Evolutionary conservation across 2,113 vertebrate species (phyloP), one percentile per base, ranked within the genome.

Genomic region (Bucco capensis): DNA sequence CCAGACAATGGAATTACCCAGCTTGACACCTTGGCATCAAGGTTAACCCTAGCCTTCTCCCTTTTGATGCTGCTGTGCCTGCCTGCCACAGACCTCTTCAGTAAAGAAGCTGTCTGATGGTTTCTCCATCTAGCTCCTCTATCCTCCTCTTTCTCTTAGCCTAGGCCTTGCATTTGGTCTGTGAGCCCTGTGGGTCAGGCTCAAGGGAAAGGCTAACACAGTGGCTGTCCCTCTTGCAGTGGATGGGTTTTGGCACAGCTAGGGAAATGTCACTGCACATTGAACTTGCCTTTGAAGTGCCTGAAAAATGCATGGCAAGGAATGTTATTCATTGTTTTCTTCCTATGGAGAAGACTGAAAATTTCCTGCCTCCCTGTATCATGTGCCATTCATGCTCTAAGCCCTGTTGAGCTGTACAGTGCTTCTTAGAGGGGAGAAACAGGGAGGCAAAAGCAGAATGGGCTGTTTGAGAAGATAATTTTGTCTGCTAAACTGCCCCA

Each of bases 251-350:
- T 73, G 61, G 66, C 64, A 76, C 50, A 64, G 76, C 75, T 70
- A 42, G 60, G 37, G n/a, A 86, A 87, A 85, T 46, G 75, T 64
- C 57, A 78, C 16, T 42, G 76, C 61, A 69, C 58, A 62, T 1
- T 49, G 64, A 89, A 76, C 44, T 86, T 0, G 2, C 56, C 69
- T 94, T 72, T 88, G 58, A 92, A 89, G 75, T 74, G 60, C 50
- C 44, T 77, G 71, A 92, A 82, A 91, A 88, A 91, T 54, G 57
- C 69, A 30, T n/a, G n/a, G 30, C 5, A 4, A 79, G 67, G 91
- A 95, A 88, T 85, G 87, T 72, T 83, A 80, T 93, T 92, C 62
- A 85, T 73, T 85, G n/a, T 16, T 14, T 65, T 76, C 61, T 76
- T 67, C 65, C 74, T 92, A 28, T 50, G 30, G 82, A 71, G 78